These are phyloP conservation scores for Tetramorium parvispinum DNA, from an alignment of 1,140 invertebrate species.

Conservation along the genomic window DNA sequence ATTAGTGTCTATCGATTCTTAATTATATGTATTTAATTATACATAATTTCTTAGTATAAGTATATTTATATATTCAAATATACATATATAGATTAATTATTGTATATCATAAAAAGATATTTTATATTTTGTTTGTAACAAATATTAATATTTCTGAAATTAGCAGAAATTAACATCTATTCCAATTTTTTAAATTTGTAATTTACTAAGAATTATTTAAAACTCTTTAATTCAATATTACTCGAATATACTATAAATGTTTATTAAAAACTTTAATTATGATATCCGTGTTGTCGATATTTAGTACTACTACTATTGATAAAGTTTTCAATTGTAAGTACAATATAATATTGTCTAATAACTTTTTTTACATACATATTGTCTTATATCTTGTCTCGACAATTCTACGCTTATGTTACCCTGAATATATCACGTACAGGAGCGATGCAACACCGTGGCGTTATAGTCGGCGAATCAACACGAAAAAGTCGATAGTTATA, in stretches of 20 bases:
- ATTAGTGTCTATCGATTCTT: background rate
- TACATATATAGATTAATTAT: background rate
- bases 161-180: background rate
- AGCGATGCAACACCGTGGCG: conserved; percentile 49
- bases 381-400: background rate
- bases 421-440: conserved; percentile 1
- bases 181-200: background rate
- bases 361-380: background rate
- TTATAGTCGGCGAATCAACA: conserved; percentile 61
- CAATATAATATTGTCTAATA: no score
- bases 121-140: background rate
- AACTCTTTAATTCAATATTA: background rate
- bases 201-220: background rate
- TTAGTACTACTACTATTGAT: background rate
- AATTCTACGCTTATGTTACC: background rate
- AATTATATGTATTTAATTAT: background rate
- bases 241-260: background rate
- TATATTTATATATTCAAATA: no score
- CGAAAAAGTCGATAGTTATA: conserved; percentile 71
- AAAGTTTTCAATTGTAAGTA: background rate
- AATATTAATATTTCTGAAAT: background rate
- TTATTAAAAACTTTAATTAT: background rate
- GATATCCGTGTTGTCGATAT: background rate
- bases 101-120: background rate
- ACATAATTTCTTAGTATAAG: background rate